Evolutionary conservation across 2,797 vertebrate species (phyloP).

Genomic region (Galago senegalensis): DNA sequence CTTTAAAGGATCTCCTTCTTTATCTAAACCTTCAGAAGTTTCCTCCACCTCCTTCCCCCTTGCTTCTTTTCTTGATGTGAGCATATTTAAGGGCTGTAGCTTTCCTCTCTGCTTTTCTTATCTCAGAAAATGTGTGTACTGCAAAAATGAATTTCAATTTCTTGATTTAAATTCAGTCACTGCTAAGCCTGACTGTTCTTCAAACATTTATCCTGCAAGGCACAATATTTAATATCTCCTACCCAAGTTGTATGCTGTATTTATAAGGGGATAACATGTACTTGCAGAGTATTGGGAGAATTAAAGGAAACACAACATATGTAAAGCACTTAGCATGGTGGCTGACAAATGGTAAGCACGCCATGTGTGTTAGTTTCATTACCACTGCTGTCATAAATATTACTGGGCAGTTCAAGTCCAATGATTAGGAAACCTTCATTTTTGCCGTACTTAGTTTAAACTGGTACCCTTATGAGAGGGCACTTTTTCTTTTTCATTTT

Average conservation of each 20-base stretch:
- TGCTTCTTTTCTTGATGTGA: not conserved
- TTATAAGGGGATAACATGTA: not conserved
- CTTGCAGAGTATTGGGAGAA: not conserved
- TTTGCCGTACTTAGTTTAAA: conserved; percentile 33
- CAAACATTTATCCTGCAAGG: not conserved
- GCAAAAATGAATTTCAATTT: not conserved
- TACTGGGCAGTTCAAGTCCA: conserved; percentile 15
- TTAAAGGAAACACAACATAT: not conserved
- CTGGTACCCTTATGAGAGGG: conserved; percentile 6
- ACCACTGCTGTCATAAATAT: not conserved
- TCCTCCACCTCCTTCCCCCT: not conserved
- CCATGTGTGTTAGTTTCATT: not conserved
- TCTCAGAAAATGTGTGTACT: not conserved
- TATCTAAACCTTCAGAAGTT: not conserved
- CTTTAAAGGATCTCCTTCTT: not conserved
- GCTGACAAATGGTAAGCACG: not conserved
- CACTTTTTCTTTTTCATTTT: conserved; percentile 54
- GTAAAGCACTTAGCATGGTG: not conserved
- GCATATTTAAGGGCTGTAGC: not conserved
- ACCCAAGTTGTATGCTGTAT: not conserved
- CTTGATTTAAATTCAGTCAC: not conserved
- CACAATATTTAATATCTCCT: not conserved
- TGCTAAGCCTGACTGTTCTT: conserved; percentile 6
- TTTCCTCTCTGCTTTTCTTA: not conserved
- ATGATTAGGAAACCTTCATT: conserved; percentile 17